These are phyloP conservation scores for Lepidocyrtoides sp. DNA, from an alignment of 2,888 invertebrate species.

Conservation along the genomic window DNA sequence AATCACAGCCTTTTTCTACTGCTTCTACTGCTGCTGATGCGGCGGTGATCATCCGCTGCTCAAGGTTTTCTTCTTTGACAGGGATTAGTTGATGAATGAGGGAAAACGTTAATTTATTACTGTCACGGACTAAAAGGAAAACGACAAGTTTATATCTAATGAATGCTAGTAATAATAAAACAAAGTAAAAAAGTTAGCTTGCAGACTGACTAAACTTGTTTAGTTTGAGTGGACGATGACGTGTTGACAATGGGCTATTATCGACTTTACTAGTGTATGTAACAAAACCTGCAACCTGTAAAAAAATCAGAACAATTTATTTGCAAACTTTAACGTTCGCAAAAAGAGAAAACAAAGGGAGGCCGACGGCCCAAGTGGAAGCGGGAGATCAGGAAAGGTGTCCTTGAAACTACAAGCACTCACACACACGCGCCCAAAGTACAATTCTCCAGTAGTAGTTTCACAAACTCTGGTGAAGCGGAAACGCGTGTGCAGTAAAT, in stretches of 20 bases:
- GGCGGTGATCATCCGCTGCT: background rate
- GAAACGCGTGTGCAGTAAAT: background rate
- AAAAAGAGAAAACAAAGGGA: background rate
- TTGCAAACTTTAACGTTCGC: no score
- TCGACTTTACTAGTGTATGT: no score
- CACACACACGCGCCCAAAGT: background rate
- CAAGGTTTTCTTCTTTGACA: background rate
- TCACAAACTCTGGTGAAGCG: background rate
- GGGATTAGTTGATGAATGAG: constrained; percentile 17
- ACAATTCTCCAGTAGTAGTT: background rate
- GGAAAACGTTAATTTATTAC: constrained; percentile 32
- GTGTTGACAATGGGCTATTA: background rate
- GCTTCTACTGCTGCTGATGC: no score
- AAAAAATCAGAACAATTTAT: constrained; percentile 10
- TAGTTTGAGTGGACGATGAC: background rate
- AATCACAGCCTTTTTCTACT: constrained; percentile 7
- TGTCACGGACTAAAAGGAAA: constrained; percentile 5
- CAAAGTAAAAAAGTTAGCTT: background rate
- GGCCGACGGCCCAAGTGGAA: constrained; percentile 18
- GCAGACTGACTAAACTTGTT: background rate
- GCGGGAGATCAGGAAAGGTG: background rate
- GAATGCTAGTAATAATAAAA: no score
- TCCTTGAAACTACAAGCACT: constrained; percentile 26
- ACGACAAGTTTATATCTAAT: no score
- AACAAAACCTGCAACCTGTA: background rate